Evolutionary conservation across 2,888 invertebrate genomes (phyloP).

Genomic region (Portevinia maculata): DNA sequence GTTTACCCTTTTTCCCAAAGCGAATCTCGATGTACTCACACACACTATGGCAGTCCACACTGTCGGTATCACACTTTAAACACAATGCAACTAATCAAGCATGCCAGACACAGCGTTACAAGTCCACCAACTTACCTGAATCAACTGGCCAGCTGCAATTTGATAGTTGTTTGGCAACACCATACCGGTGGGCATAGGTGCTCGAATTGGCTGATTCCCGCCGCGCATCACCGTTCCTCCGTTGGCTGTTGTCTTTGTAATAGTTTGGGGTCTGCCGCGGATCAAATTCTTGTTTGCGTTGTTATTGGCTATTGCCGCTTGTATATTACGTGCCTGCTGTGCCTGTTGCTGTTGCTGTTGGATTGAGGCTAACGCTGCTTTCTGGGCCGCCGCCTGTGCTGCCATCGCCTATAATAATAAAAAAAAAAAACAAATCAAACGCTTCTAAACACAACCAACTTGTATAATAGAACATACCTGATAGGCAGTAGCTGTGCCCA

Average conservation of each 20-base stretch:
- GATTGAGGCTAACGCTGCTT: constrained; percentile 81
- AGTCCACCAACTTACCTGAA: constrained; percentile 78
- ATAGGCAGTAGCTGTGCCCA: constrained; percentile 83
- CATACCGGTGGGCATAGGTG: constrained; percentile 79
- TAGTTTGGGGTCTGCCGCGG: constrained; percentile 80
- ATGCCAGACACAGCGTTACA: constrained; percentile 24
- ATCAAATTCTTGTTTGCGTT: constrained; percentile 77
- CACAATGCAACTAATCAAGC: constrained; percentile 12
- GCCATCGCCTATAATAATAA: constrained; percentile 81
- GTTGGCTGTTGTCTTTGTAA: constrained; percentile 77
- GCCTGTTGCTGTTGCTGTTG: constrained; percentile 81
- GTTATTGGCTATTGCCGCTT: constrained; percentile 77
- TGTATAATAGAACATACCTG: constrained; percentile 77
- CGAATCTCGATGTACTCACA: background rate
- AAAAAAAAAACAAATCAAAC: background rate
- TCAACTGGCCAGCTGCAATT: constrained; percentile 80
- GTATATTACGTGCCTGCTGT: constrained; percentile 80
- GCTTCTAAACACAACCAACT: too few relatives aligned
- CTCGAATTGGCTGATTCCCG: constrained; percentile 77
- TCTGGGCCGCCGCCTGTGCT: constrained; percentile 82
- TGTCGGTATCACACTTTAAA: constrained; percentile 1
- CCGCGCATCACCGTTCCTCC: constrained; percentile 77
- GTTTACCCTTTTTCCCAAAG: constrained; percentile 1
- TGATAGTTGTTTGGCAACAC: constrained; percentile 82
- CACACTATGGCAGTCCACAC: constrained; percentile 1